Evolutionary conservation across 2,888 invertebrate species (phyloP).

Genomic region (Elegia similella): DNA sequence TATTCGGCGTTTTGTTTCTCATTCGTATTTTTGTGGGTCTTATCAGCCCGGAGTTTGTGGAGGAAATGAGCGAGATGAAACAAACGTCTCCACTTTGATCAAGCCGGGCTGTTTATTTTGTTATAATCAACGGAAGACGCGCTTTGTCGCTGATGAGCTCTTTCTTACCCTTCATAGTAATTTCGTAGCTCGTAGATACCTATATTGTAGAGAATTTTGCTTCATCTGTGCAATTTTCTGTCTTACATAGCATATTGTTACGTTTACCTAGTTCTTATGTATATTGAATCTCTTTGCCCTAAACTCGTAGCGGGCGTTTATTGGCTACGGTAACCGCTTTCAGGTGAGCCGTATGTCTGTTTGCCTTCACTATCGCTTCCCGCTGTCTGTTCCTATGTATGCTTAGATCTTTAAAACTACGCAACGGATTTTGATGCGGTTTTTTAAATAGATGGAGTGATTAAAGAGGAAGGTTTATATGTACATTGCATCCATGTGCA

Average conservation of each 20-base stretch:
- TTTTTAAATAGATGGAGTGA: no score
- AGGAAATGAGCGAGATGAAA: conserved; percentile 52
- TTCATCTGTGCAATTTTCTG: not conserved
- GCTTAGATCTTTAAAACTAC: no score
- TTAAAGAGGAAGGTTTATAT: no score
- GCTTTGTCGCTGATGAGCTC: conserved; percentile 29
- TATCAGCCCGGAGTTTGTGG: conserved; percentile 29
- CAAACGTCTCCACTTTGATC: conserved; percentile 52
- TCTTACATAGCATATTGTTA: not conserved
- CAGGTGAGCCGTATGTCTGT: no score
- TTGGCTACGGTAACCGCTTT: no score
- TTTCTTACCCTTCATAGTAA: conserved; percentile 27
- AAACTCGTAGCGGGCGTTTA: no score
- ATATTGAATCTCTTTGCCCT: no score
- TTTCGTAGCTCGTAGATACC: conserved; percentile 8
- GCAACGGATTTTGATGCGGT: no score
- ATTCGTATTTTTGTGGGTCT: conserved; percentile 29
- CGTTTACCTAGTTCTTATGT: no score
- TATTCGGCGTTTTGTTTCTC: conserved; percentile 32
- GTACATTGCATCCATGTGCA: no score
- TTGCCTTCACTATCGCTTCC: no score
- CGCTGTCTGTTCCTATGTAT: no score
- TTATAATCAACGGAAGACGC: conserved; percentile 39
- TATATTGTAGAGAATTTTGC: not conserved
- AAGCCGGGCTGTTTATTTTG: conserved; percentile 44